Base-by-base conservation (phyloP, 2,797 vertebrate species). In the Enoplosus armatus region DNA sequence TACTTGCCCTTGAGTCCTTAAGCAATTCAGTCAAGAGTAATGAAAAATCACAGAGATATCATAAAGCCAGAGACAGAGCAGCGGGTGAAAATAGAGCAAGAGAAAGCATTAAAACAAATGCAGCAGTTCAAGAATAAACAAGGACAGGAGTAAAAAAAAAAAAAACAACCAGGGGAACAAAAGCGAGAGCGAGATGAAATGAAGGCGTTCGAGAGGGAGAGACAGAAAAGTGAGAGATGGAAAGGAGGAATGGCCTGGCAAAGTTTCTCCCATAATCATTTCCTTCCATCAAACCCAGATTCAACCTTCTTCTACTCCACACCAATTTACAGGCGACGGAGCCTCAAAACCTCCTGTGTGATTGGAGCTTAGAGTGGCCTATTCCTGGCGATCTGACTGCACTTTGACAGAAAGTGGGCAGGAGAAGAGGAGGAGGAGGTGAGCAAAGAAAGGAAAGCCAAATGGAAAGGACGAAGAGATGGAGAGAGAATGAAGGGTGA, bases 331-430 rank as follows among this genome's bases (percentile, higher is more conserved):
- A 69, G 79, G 60, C 9, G 16, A 60, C 16, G 4, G 53, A 73
- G 66, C 48, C 77, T 72, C 43, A 47, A 64, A 85, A 80, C 31
- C 69, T 73, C 29, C 43, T 8, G 41, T 59, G 26, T 87, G 85
- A 84, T 85, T 84, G 75, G 75, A 81, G 84, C 85, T 73, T 45
- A 75, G 80, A 86, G 79, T 55, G 75, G 75, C 65, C 80, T 79
- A 66, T 85, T 88, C 81, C 68, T 72, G 76, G 72, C 55, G 65
- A 58, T 72, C 65, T 82, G 71, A 55, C 80, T 79, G 84, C 80
- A 86, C 78, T 63, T 22, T 56, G 74, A 76, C 85, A 79, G 74
- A 59, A 78, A 83, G 77, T 82, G 72, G 66, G 54, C 72, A 62
- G 48, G 31, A 68, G 41, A 53, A 12, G 43, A 59, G 51, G 39